Conservation (phyloP, 2,888 invertebrate genomes). For the Drosophila borealis region DNA sequence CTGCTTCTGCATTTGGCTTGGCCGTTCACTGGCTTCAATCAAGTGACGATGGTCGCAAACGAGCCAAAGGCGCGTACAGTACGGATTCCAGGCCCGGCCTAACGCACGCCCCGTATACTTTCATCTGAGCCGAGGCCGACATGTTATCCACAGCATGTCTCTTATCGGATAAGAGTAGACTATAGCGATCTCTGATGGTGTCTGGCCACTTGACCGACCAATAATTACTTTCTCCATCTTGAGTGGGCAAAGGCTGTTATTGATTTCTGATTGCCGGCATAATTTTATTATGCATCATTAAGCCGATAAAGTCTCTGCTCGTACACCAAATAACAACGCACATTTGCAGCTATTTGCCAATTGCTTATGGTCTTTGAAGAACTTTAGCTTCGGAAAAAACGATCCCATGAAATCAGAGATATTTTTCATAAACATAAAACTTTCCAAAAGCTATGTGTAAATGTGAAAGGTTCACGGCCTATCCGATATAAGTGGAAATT, state of each 20-base stretch:
- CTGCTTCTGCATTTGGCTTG: constrained; percentile 69
- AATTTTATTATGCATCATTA: constrained; percentile 76
- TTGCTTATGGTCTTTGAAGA: constrained; percentile 56
- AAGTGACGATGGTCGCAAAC: constrained; percentile 74
- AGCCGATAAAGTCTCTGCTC: constrained; percentile 54
- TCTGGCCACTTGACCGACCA: constrained; percentile 60
- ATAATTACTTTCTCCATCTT: constrained; percentile 74
- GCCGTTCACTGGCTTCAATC: constrained; percentile 59
- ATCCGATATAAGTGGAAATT: constrained; percentile 20
- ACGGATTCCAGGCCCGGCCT: constrained; percentile 50
- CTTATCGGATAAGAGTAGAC: constrained; percentile 61
- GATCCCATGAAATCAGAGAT: constrained; percentile 43
- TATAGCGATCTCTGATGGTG: constrained; percentile 28
- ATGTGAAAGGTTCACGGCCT: constrained; percentile 70
- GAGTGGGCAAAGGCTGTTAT: constrained; percentile 65
- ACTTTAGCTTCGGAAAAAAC: constrained; percentile 20
- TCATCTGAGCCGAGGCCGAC: constrained; percentile 59
- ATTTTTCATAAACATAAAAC: constrained; percentile 64
- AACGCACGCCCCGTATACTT: constrained; percentile 58
- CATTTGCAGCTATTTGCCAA: constrained; percentile 65
- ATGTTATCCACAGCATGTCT: constrained; percentile 41
- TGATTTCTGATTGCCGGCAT: constrained; percentile 73
- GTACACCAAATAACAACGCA: constrained; percentile 36
- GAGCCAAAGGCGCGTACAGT: constrained; percentile 39
- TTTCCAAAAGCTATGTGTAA: constrained; percentile 70